A percentile compares a stretch with the other conserved stretches of the same genome.
Evolutionary conservation across 92 coral and sea anemone species (phyloP).

Genomic region (Chrysogorgia sp.): DNA sequence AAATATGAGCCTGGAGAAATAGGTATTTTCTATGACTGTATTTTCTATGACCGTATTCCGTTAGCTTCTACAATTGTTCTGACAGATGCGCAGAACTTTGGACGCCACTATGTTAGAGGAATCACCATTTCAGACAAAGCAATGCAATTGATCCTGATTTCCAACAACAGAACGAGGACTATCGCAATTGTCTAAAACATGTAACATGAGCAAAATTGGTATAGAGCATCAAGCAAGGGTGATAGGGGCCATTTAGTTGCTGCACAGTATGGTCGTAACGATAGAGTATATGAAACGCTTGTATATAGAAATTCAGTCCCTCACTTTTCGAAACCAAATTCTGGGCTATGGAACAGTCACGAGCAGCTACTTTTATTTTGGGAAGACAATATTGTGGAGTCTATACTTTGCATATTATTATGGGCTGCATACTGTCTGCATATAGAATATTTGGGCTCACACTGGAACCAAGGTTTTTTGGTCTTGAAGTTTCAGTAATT

Average conservation of each 20-base stretch:
- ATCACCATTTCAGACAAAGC: no score
- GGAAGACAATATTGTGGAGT: constrained; percentile 38
- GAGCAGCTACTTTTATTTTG: constrained; percentile 44
- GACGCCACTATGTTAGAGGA: constrained; percentile 12
- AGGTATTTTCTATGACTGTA: no score
- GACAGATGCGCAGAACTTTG: constrained; percentile 26
- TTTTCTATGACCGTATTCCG: no score
- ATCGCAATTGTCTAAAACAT: background rate
- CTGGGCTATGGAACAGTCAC: constrained; percentile 16
- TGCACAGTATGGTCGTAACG: constrained; percentile 47
- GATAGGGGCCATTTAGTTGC: constrained; percentile 56
- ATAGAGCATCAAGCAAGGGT: constrained; percentile 9
- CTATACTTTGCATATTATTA: constrained; percentile 54
- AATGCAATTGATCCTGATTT: background rate
- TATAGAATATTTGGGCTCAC: constrained; percentile 3
- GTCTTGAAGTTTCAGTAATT: constrained; percentile 2
- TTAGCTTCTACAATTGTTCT: no score
- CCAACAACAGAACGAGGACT: constrained; percentile 51
- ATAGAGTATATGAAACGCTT: constrained; percentile 46
- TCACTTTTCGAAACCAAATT: constrained; percentile 51
- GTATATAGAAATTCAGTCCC: constrained; percentile 60
- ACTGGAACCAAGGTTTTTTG: constrained; percentile 48
- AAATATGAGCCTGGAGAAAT: no score
- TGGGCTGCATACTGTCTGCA: constrained; percentile 58
- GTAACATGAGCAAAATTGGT: constrained; percentile 33